Conservation (phyloP, 2,888 invertebrate genomes). For the Trissonchulus sp. region DNA sequence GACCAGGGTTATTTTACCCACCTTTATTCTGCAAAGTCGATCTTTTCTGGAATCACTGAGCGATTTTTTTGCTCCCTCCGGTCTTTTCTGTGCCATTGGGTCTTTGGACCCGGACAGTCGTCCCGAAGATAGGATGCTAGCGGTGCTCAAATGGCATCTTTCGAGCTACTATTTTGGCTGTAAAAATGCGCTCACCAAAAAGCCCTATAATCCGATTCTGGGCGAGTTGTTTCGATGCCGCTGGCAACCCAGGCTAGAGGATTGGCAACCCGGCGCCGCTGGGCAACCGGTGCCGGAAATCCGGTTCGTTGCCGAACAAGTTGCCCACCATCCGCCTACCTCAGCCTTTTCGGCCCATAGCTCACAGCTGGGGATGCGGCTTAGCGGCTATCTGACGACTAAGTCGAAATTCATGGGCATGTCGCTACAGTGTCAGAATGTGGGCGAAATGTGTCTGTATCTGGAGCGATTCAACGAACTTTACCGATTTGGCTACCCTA, state of each 20-base stretch:
- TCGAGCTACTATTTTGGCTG: constrained; percentile 21
- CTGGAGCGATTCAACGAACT: constrained; percentile 46
- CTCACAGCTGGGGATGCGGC: constrained; percentile 54
- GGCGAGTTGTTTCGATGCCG: constrained; percentile 59
- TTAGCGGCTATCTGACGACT: constrained; percentile 57
- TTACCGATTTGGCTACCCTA: constrained; percentile 56
- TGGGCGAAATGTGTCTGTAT: constrained; percentile 2
- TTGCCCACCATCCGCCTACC: constrained; percentile 47
- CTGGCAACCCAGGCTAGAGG: constrained; percentile 52
- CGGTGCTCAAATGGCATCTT: constrained; percentile 57
- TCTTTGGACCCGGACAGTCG: constrained; percentile 25
- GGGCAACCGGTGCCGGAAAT: constrained; percentile 37
- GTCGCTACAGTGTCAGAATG: constrained; percentile 50
- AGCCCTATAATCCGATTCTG: constrained; percentile 60
- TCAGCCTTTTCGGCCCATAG: constrained; percentile 59
- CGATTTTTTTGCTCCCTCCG: constrained; percentile 57
- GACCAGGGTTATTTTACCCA: constrained; percentile 56
- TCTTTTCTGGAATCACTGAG: constrained; percentile 59
- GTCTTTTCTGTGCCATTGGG: constrained; percentile 53
- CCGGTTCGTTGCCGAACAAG: constrained; percentile 56
- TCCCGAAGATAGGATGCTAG: constrained; percentile 54
- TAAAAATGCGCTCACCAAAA: constrained; percentile 53
- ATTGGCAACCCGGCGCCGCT: constrained; percentile 13
- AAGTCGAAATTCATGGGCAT: constrained; percentile 59
- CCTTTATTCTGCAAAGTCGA: constrained; percentile 57